Conservation (phyloP, 2,888 invertebrate genomes). For the Sturmia bella region DNA sequence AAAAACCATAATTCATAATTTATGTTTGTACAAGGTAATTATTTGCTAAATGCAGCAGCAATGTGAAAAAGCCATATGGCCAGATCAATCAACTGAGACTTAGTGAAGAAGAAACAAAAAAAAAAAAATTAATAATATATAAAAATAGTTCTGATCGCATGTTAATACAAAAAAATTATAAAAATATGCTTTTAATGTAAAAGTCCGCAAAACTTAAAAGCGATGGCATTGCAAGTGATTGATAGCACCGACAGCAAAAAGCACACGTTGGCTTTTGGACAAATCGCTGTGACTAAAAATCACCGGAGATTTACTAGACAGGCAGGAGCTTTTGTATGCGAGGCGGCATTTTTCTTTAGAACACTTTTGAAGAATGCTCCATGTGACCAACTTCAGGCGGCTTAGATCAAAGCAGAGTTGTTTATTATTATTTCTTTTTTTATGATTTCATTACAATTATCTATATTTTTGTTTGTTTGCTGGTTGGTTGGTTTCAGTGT, state of each 20-base stretch:
- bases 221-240: slow-evolving; percentile 44
- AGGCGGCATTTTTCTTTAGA: not conserved
- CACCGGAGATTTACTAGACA: slow-evolving; percentile 40
- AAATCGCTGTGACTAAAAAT: slow-evolving; percentile 1
- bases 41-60: slow-evolving; percentile 62
- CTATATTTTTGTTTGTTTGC: slow-evolving; percentile 22
- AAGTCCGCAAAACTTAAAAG: slow-evolving; percentile 59
- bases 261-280: not conserved
- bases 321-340: slow-evolving; percentile 11
- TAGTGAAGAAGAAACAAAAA: slow-evolving; percentile 27
- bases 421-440: not conserved
- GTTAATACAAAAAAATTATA: slow-evolving; percentile 46
- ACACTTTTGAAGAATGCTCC: slow-evolving; percentile 39
- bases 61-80: not conserved
- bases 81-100: slow-evolving; percentile 67
- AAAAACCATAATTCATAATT: slow-evolving; percentile 52
- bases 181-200: slow-evolving; percentile 53
- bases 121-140: slow-evolving; percentile 32
- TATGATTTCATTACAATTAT: not conserved
- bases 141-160: slow-evolving; percentile 42
- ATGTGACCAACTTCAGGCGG: slow-evolving; percentile 30
- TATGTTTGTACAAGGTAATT: slow-evolving; percentile 20
- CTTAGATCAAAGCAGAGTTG: slow-evolving; percentile 39
- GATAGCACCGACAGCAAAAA: slow-evolving; percentile 53
- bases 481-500: slow-evolving; percentile 11